A percentile compares a stretch with the other conserved stretches of the same genome.
phyloP scores from a whole-genome alignment of 1,140 invertebrate genomes.

The Danaus plexippus region DNA sequence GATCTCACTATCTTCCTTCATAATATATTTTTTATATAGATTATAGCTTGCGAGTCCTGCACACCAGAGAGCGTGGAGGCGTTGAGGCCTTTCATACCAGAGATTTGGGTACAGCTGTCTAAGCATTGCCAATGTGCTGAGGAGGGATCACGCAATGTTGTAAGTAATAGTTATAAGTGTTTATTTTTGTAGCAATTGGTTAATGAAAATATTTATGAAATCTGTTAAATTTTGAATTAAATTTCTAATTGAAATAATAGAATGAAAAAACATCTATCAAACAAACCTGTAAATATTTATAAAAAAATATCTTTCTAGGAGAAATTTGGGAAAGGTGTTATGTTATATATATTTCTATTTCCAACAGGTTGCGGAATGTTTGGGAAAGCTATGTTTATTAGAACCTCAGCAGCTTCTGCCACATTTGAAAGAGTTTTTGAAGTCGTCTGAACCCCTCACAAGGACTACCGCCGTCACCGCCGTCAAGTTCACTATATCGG shows the following conservation, averaged over 20 bases:
- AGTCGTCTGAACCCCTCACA: conserved; percentile 87
- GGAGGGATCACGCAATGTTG: conserved; percentile 98
- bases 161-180: conserved; percentile 33
- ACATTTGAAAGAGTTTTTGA: conserved; percentile 82
- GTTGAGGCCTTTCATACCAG: conserved; percentile 88
- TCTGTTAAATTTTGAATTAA: too few relatives aligned
- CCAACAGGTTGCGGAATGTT: conserved; percentile 89
- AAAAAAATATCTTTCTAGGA: too few relatives aligned
- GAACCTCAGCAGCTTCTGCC: conserved; percentile 89
- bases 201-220: too few relatives aligned
- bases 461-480: conserved; percentile 98
- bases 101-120: conserved; percentile 91
- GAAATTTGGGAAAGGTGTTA: too few relatives aligned
- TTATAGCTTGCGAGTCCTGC: conserved; percentile 89
- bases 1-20: too few relatives aligned
- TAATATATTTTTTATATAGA: conserved; percentile 66
- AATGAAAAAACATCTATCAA: too few relatives aligned
- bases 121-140: conserved; percentile 96
- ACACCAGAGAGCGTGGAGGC: conserved; percentile 83
- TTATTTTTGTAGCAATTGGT: too few relatives aligned
- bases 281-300: too few relatives aligned
- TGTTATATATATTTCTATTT: conserved; percentile 6
- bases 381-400: conserved; percentile 97
- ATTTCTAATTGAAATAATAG: too few relatives aligned
- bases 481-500: conserved; percentile 98